These are phyloP conservation scores for Alauda arvensis DNA, from an alignment of 2,797 vertebrate species.

Conservation along the genomic window DNA sequence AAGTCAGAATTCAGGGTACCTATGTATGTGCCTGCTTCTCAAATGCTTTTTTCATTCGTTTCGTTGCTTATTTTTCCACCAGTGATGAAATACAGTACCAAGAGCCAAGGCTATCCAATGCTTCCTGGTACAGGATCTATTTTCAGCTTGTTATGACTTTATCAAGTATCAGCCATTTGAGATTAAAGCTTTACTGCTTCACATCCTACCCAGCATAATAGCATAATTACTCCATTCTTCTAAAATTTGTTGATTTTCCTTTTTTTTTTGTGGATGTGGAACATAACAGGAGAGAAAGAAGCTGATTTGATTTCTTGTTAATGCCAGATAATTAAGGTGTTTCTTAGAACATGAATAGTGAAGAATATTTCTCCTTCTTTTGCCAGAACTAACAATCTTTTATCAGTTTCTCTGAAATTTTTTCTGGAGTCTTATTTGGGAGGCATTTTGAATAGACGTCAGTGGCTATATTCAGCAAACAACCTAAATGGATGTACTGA, in stretches of 20 bases:
- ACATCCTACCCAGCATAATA: background rate
- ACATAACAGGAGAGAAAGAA: background rate
- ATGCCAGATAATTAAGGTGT: background rate
- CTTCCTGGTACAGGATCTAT: background rate
- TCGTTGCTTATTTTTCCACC: background rate
- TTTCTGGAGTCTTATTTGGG: background rate
- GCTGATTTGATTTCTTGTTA: background rate
- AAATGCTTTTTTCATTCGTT: background rate
- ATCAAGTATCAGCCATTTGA: background rate
- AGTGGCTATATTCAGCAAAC: background rate
- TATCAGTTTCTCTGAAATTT: background rate
- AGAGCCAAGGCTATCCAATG: background rate
- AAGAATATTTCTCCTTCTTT: background rate
- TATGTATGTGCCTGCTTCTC: background rate
- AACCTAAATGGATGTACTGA: background rate
- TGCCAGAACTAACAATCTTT: background rate
- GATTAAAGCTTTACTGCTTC: background rate
- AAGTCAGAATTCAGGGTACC: background rate
- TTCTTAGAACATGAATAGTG: background rate
- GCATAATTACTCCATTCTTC: background rate
- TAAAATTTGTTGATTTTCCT: background rate
- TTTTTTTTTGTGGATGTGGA: background rate
- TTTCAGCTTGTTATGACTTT: background rate
- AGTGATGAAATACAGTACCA: background rate
- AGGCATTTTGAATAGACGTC: background rate